Base-by-base conservation (phyloP, 2,113 vertebrate species). In the Lophochroa leadbeateri region DNA sequence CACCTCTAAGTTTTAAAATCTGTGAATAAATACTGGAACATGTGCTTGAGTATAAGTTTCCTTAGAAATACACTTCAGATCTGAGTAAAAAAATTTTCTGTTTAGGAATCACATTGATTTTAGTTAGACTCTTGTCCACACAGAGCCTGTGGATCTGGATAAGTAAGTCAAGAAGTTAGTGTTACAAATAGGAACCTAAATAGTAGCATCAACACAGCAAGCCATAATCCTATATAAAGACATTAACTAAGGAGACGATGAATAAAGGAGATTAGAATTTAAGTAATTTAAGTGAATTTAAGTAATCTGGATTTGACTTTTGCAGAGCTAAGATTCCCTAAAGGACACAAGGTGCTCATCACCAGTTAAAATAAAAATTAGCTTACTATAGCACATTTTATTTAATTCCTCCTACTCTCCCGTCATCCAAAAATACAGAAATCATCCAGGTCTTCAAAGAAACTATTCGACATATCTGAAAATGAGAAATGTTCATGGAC, bases 271-370 rank as follows among this genome's bases (percentile, higher is more conserved):
- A 95, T 88, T 69, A 95, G n/a, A 83, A 25, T 41, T 41, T 41
- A 41, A 41, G 41, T 41, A 41, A 41, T 41, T 41, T 41, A 90
- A 27, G 39, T 83, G 77, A 93, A 52, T 86, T 88, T 69, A 83
- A 90, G 35, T 93, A 96, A 95, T 85, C 58, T 91, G 74, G 78
- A 89, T 80, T 94, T 91, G 50, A 84, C 33, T 77, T 86, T 8
- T 82, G 52, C 64, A 94, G 57, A 78, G 28, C 77, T 82, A 85
- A 79, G 49, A 37, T 61, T 64, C 67, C 27, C 18, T 50, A 46
- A 91, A 87, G 67, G 31, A 82, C 52, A 87, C 9, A 49, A 53
- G 46, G 50, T 61, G 37, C 14, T 89, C 41, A 72, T 33, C 47
- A 77, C 10, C 37, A 82, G 17, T 74, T 86, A 71, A 82, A 88